A percentile compares a stretch with the other conserved stretches of the same genome.
Conservation (phyloP, 2,888 invertebrate genomes). For the Melangyna quadrimaculata region DNA sequence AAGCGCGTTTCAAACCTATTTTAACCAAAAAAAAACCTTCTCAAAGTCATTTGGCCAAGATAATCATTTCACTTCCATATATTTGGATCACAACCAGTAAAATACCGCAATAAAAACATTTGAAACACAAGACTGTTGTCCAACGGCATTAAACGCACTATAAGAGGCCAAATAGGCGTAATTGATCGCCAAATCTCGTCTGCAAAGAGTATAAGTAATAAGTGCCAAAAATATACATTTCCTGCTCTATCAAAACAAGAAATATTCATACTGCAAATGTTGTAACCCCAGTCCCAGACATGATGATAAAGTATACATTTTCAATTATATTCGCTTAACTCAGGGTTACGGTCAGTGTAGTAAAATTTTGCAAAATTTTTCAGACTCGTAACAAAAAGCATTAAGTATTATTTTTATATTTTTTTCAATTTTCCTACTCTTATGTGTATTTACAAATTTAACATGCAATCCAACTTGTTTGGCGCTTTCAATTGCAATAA, state of each 20-base stretch:
- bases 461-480: conserved; percentile 28
- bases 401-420: not conserved
- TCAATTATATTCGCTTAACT: not conserved
- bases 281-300: not conserved
- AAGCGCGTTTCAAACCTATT: no score
- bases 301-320: not conserved
- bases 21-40: no score
- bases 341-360: conserved; percentile 59
- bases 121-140: not conserved
- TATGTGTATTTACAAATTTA: not conserved
- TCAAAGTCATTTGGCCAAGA: not conserved
- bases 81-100: not conserved
- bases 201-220: not conserved
- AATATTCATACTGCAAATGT: not conserved
- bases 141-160: not conserved
- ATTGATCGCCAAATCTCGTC: not conserved
- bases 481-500: conserved; percentile 3
- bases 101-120: not conserved
- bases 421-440: not conserved
- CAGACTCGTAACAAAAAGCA: not conserved
- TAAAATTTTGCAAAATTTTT: not conserved
- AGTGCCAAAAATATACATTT: not conserved
- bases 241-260: not conserved
- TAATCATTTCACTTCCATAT: not conserved
- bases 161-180: not conserved